phyloP scores from a whole-genome alignment of 1,140 invertebrate genomes.

The Chrysoperla carnea region DNA sequence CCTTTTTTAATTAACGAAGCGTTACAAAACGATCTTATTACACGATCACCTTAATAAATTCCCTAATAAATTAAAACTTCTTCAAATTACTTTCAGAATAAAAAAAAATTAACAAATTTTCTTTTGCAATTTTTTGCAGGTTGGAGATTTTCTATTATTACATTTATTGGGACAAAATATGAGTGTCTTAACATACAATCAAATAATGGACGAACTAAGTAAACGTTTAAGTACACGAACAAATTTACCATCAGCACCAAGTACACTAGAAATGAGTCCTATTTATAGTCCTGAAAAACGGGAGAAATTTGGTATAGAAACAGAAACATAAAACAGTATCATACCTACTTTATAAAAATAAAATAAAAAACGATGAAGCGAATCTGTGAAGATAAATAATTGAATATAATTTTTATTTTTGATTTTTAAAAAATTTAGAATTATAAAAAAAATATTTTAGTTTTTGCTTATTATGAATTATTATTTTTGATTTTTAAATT shows the following conservation, averaged over 20 bases:
- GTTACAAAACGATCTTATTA: no score
- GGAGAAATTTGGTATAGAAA: constrained; percentile 58
- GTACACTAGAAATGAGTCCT: constrained; percentile 65
- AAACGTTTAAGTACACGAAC: constrained; percentile 46
- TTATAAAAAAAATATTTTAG: no score
- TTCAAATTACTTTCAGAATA: no score
- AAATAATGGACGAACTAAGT: constrained; percentile 44
- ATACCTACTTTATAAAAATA: neutral
- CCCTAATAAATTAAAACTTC: no score
- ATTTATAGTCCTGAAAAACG: constrained; percentile 56
- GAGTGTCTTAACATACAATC: constrained; percentile 59
- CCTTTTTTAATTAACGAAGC: no score
- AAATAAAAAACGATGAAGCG: neutral
- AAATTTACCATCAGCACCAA: constrained; percentile 60
- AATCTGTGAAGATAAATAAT: constrained; percentile 13
- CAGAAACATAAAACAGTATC: constrained; percentile 48
- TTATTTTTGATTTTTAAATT: no score
- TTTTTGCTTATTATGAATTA: no score
- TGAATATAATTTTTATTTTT: neutral
- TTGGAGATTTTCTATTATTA: constrained; percentile 70
- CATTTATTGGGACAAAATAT: constrained; percentile 73
- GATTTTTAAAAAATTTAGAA: no score
- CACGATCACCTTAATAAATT: no score
- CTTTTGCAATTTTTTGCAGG: no score
- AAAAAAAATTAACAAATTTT: no score